phyloP scores from a whole-genome alignment of 2,113 vertebrate species.

The Procavia capensis region DNA sequence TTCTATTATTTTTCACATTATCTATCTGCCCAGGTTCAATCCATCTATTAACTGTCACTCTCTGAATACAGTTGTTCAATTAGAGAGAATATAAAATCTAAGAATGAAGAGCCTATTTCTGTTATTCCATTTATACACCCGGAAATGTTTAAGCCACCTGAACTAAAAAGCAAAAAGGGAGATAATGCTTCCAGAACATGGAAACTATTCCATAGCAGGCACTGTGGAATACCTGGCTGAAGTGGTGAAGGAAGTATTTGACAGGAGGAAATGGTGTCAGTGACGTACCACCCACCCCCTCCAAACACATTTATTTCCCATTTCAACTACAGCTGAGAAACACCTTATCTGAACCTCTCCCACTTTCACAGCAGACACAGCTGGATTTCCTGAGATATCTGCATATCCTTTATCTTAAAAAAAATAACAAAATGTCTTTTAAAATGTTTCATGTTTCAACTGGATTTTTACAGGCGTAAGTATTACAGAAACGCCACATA shows the following conservation, averaged over 20 bases:
- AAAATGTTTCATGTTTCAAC: slow-evolving; percentile 37
- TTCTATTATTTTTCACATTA: slow-evolving; percentile 79
- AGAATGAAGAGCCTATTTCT: slow-evolving; percentile 54
- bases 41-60: slow-evolving; percentile 68
- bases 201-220: not conserved
- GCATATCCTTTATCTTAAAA: not conserved
- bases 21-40: slow-evolving; percentile 72
- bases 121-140: slow-evolving; percentile 37
- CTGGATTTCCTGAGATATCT: not conserved
- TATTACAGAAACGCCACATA: slow-evolving; percentile 37
- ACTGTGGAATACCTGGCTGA: accelerated
- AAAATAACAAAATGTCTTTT: not conserved
- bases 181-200: not conserved
- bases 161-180: not conserved
- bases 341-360: not conserved
- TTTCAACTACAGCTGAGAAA: not conserved
- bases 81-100: slow-evolving; percentile 61
- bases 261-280: not conserved
- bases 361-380: not conserved
- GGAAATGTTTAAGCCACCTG: slow-evolving; percentile 35
- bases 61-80: slow-evolving; percentile 64
- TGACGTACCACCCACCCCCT: not conserved
- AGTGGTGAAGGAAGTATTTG: not conserved
- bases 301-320: not conserved
- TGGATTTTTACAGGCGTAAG: slow-evolving; percentile 47